Base-by-base conservation (phyloP, 2,113 vertebrate species). In the Gavialis gangeticus region DNA sequence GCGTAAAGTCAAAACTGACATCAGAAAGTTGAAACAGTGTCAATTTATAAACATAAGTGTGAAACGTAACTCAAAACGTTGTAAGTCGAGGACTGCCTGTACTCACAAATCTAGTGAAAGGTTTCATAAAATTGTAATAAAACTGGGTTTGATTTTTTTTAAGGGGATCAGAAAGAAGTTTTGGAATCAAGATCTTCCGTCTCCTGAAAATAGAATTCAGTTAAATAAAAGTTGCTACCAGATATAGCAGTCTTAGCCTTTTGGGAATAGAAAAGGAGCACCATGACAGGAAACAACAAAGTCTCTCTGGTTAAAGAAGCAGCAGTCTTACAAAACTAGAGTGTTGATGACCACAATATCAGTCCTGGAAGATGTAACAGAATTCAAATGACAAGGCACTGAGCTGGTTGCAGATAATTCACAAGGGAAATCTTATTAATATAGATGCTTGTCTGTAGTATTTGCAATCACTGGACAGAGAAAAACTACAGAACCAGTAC, bases 391-490 rank as follows among this genome's bases (percentile, higher is more conserved):
- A 46, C 46, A 18, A 80, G 87, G 62, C 30, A 1, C 0, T 0
- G 18, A 66, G 63, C 55, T 0, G 0, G 34, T 14, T 1, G 73
- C 59, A 16, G 67, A 57, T 62, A 0, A 0, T 59, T 67, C 82
- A 79, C 54, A 75, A 34, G 85, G 66, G 87, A 46, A 76, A 59
- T 75, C 28, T 16, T 82, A 75, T 89, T 89, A 75, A 59, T 0
- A 1, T 57, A 87, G 85, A 76, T 81, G 55, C 71, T 46, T 79
- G 62, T 17, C 95, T 90, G 87, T 62, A 3, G 14, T 28, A 24
- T 82, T 86, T 18, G 58, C 80, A 75, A 82, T 79, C 71, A 94
- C 89, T 85, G 82, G 55, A 91, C 13, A 84, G 78, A 58, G 85
- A 64, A 92, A 78, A 60, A 75, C 64, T 60, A 0, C 1, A 0